phyloP scores from a whole-genome alignment of 1,140 invertebrate genomes.

The Drosophila elegans region DNA sequence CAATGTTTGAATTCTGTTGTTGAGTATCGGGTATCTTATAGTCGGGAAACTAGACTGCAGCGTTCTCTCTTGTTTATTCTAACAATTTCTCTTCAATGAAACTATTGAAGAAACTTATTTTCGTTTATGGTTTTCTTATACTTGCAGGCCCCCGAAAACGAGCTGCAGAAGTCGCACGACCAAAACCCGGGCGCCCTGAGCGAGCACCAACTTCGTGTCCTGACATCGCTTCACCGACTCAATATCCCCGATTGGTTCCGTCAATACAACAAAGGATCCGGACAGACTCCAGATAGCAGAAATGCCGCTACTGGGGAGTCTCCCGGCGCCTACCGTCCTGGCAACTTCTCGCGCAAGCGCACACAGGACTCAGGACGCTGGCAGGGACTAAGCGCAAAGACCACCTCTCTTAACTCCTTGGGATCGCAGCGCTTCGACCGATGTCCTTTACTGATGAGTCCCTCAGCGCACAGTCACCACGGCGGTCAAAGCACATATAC shows the following conservation, averaged over 20 bases:
- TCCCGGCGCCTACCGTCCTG: slow-evolving; percentile 66
- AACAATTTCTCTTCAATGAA: too few species aligned
- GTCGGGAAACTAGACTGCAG: too few species aligned
- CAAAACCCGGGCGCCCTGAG: slow-evolving; percentile 88
- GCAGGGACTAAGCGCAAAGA: slow-evolving; percentile 91
- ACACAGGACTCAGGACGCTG: slow-evolving; percentile 90
- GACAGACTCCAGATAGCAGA: slow-evolving; percentile 80
- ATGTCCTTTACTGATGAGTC: slow-evolving; percentile 82
- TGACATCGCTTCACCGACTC: slow-evolving; percentile 95
- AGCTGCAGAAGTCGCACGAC: slow-evolving; percentile 90
- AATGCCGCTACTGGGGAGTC: slow-evolving; percentile 9
- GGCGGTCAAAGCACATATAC: slow-evolving; percentile 67
- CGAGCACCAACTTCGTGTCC: slow-evolving; percentile 96
- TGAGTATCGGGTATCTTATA: too few species aligned
- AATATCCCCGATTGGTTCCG: slow-evolving; percentile 96
- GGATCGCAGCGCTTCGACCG: slow-evolving; percentile 85
- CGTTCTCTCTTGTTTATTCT: too few species aligned
- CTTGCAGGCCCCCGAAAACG: slow-evolving; percentile 95
- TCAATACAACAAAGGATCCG: slow-evolving; percentile 83
- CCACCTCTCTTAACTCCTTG: slow-evolving; percentile 90
- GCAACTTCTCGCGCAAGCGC: slow-evolving; percentile 86
- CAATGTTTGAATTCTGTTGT: too few species aligned
- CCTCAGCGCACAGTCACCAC: slow-evolving; percentile 84
- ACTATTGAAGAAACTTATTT: slow-evolving; percentile 47
- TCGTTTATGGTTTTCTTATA: slow-evolving; percentile 26